phyloP scores from a whole-genome alignment of 2,113 vertebrate genomes.

The Cyanistes caeruleus region DNA sequence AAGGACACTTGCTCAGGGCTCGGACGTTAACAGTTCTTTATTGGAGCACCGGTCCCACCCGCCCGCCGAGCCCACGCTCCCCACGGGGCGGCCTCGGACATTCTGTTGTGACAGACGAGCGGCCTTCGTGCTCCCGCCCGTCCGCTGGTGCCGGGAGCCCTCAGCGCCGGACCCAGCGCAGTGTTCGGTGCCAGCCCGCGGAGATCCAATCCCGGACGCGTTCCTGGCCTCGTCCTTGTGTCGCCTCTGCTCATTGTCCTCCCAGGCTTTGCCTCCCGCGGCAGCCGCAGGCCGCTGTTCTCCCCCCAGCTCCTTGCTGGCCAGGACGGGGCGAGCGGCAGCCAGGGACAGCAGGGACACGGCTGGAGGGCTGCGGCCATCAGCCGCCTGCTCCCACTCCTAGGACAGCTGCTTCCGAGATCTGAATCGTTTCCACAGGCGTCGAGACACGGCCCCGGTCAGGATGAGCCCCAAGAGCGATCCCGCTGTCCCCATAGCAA shows the following conservation, averaged over 20 bases:
- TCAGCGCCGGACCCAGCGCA: background rate
- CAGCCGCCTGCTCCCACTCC: background rate
- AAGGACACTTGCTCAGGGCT: background rate
- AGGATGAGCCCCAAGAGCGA: constrained; percentile 28
- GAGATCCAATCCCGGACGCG: background rate
- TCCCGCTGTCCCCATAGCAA: background rate
- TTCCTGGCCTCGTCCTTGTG: no score
- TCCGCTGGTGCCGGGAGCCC: background rate
- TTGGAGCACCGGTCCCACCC: background rate
- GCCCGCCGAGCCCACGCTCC: background rate
- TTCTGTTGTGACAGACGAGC: background rate
- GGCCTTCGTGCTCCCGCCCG: background rate
- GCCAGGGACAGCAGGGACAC: background rate
- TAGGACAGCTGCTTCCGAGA: background rate
- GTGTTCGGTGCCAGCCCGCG: background rate
- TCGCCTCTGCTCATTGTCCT: background rate
- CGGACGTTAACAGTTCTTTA: background rate
- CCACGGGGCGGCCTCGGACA: background rate
- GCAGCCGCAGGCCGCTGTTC: background rate
- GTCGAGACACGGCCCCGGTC: accelerated
- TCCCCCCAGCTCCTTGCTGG: background rate
- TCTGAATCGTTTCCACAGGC: constrained; percentile 19
- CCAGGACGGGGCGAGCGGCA: background rate
- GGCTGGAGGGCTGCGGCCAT: accelerated
- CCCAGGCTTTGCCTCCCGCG: accelerated